These are phyloP conservation scores for Aculops lycopersici DNA, from an alignment of 1,140 invertebrate species.

Conservation along the genomic window DNA sequence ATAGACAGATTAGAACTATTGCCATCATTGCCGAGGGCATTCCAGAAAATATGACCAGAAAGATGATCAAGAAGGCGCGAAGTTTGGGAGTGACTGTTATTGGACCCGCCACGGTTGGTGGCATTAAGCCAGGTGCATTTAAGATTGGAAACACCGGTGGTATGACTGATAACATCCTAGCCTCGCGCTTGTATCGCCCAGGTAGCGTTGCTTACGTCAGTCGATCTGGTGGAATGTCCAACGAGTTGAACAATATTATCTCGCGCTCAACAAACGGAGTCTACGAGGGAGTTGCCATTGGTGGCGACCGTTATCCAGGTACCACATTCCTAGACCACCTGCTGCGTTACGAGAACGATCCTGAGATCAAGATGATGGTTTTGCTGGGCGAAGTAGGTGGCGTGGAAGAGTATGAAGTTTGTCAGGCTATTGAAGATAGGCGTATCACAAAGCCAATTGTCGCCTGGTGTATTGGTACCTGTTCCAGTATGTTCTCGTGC, in stretches of 20 bases:
- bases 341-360: conserved; percentile 37
- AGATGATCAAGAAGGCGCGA: conserved; percentile 54
- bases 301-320: conserved; percentile 93
- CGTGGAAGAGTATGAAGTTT: conserved; percentile 95
- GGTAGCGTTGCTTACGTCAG: conserved; percentile 77
- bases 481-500: conserved; percentile 13
- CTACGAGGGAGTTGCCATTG: conserved; percentile 88
- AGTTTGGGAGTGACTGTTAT: conserved; percentile 50
- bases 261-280: conserved; percentile 88
- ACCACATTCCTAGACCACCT: conserved; percentile 96
- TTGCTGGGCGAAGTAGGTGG: conserved; percentile 82
- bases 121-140: conserved; percentile 92
- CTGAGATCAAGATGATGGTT: conserved; percentile 63
- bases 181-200: conserved; percentile 77
- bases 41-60: conserved; percentile 84
- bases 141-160: conserved; percentile 98
- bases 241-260: conserved; percentile 95
- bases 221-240: conserved; percentile 93
- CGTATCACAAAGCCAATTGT: conserved; percentile 72
- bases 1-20: conserved; percentile 71
- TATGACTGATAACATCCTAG: conserved; percentile 96
- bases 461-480: conserved; percentile 33
- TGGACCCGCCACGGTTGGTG: conserved; percentile 82
- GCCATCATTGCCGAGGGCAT: conserved; percentile 98
- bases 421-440: conserved; percentile 42